Evolutionary conservation across 2,888 invertebrate species (phyloP), one percentile per base, ranked within the genome.

Genomic region (Stomorhina lunata): DNA sequence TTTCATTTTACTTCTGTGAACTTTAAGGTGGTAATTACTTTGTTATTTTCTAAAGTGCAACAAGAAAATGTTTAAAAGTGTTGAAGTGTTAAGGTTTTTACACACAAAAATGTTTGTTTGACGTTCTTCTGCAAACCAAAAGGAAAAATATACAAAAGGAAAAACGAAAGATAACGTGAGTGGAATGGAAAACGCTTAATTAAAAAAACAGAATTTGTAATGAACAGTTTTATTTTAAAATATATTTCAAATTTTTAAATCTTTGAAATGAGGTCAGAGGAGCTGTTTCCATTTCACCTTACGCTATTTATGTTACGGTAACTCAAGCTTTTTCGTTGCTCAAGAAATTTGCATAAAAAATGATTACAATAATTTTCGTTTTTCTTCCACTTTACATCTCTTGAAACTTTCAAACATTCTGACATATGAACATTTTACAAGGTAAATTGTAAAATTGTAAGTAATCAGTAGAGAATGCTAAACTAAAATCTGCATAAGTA

Each of bases 41-140:
- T 81, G 83, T 80, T 80, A 77, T 83, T 65, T 77, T 50, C 1
- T 22, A 77, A 73, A 61, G 69, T 55, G 40, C 63, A 57, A 80
- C 59, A 66, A 78, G 73, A 78, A 83, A 73, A 66, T 61, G 57
- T 34, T 40, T 17, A 68, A 77, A 83, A 79, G 83, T 84, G 85
- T 85, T 85, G 84, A 85, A 84, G 85, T 84, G 85, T 84, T 84
- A 84, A 84, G 81, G 75, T 82, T 80, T 76, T 81, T 55, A 78
- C n/a, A n/a, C 15, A 43, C 27, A 84, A 78, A 82, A 84, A 73
- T 50, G 29, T 83, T 81, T 81, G 72, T 82, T 73, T 83, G 81
- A 72, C 71, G 68, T 66, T 66, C 66, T 15, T 68, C 43, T 66
- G 17, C 48, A 59, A 22, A 45, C 12, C 29, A 72, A 68, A 66